phyloP scores from a whole-genome alignment of 2,888 invertebrate genomes.

The Enchytraeus crypticus region DNA sequence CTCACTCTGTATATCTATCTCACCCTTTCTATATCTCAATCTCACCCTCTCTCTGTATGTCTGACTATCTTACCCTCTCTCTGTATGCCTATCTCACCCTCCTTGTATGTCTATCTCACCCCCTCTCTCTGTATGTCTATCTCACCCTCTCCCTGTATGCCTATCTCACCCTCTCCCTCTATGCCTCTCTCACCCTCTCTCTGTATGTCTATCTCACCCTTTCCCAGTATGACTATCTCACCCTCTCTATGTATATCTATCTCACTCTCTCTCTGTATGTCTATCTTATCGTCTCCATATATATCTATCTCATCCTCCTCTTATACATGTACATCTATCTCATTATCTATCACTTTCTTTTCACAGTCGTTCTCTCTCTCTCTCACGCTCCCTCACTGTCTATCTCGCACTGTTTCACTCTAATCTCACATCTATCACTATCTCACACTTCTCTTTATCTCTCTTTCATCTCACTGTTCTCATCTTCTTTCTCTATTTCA shows the following conservation, averaged over 20 bases:
- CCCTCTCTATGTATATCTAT: neutral
- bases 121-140: too few relatives aligned
- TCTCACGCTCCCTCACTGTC: neutral
- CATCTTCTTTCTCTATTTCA: neutral
- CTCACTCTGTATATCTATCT: neutral
- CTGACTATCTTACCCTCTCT: neutral
- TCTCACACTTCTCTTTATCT: neutral
- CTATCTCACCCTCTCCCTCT: neutral
- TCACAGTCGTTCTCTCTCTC: neutral
- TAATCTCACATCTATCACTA: neutral
- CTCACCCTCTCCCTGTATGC: neutral
- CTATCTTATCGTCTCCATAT: neutral
- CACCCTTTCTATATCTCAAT: neutral
- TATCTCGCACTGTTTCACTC: neutral
- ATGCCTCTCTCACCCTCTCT: neutral
- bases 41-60: neutral
- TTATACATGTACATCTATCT: too few relatives aligned
- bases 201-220: neutral
- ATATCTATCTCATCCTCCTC: neutral
- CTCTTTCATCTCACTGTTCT: too few relatives aligned
- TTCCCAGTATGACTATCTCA: too few relatives aligned
- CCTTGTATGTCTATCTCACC: neutral
- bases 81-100: neutral
- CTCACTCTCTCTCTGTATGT: neutral
- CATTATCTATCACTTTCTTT: too few relatives aligned